Evolutionary conservation across 2,113 vertebrate genomes (phyloP), one percentile per base, ranked within the genome.

Genomic region (Cochlearius cochlearius): DNA sequence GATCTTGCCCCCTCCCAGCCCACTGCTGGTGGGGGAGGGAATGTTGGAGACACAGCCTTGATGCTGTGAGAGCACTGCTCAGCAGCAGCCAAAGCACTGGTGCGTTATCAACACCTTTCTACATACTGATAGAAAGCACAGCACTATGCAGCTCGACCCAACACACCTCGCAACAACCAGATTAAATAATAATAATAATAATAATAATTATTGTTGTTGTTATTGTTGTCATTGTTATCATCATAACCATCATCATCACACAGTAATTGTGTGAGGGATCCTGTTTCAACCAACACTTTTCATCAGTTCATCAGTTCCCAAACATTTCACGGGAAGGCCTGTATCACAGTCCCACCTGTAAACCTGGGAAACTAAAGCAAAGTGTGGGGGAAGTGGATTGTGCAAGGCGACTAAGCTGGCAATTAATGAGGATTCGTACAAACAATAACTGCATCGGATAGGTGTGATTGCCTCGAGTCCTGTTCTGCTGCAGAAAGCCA

Each of bases 221-320:
- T 16, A 1, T 38, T 41, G 3, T 38, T 5, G 2, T 36, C 10
- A 22, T 56, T 4, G 16, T 50, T 3, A 20, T n/a, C 25, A 56
- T 38, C 27, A 68, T 36, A 10, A 36, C 23, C 26, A 59, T 39
- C 19, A 68, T 26, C 9, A 56, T 25, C 30, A 52, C 32, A 43
- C 16, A 16, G 10, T 50, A 66, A 58, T 41, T 78, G 36, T 45
- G 20, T 56, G 79, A 64, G 73, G 41, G 26, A 1, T 64, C 8
- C n/a, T 47, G 43, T 52, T 59, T 74, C 50, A 74, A 9, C 7
- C 14, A 49, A 52, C 22, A 30, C 3, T 53, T 59, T 71, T 59
- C 11, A 20, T 34, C 26, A 9, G 13, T 58, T 32, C 17, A 15
- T n/a, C 41, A 43, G 13, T 10, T 58, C 43, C 55, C 41, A 41